phyloP scores from a whole-genome alignment of 2,113 vertebrate species.

The Tetrao urogallus region DNA sequence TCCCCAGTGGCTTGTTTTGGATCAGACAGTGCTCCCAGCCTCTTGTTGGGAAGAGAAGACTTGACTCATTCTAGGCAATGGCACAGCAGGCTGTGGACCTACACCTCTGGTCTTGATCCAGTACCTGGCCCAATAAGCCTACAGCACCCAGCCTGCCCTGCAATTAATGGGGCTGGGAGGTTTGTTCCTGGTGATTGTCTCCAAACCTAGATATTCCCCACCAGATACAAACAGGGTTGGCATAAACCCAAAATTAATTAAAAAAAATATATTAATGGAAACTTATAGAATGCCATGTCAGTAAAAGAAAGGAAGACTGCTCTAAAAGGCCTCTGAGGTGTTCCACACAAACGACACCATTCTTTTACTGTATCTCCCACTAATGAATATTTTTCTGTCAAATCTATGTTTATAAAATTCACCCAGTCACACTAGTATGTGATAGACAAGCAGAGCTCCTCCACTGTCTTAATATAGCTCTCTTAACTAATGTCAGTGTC shows the following conservation, averaged over 20 bases:
- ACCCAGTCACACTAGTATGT: not conserved
- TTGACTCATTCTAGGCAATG: not conserved
- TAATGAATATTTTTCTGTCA: not conserved
- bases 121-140: not conserved
- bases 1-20: not conserved
- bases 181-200: not conserved
- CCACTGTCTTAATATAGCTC: not conserved
- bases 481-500: not conserved
- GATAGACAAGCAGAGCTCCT: slow-evolving; percentile 13
- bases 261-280: not conserved
- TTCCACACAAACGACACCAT: not conserved
- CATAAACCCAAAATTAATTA: not conserved
- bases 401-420: not conserved
- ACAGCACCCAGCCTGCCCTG: too few relatives aligned
- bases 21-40: not conserved
- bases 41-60: not conserved
- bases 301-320: not conserved
- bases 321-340: not conserved
- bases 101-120: not conserved
- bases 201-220: not conserved
- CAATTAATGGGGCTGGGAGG: not conserved
- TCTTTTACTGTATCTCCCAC: not conserved
- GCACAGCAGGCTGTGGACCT: not conserved
- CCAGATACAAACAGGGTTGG: not conserved
- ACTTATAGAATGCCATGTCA: not conserved